Evolutionary conservation across 2,797 vertebrate genomes (phyloP), one percentile per base, ranked within the genome.

Genomic region (Melanotaenia pygmaea): DNA sequence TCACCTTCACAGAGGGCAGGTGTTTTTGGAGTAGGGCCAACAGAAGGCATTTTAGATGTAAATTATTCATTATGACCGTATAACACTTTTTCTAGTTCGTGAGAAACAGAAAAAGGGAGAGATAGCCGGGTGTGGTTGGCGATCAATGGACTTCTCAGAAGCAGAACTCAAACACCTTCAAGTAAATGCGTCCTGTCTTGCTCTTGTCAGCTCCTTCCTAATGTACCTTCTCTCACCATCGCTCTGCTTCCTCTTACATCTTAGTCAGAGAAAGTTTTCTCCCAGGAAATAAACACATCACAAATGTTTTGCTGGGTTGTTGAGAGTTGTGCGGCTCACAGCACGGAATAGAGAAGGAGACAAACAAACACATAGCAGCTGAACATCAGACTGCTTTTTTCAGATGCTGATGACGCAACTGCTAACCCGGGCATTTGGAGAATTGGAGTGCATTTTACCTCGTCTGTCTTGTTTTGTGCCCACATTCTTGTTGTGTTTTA

Each of bases 141-240:
- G 81, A 94, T 94, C 91, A 89, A 93, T 93, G 77, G 67, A 73
- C 76, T 92, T 93, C 91, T 92, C 79, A 91, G 90, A 92, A 92
- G 59, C 76, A 85, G 83, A 91, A 50, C 75, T 83, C 59, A 81
- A 77, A 82, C 72, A 80, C 64, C 65, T 77, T 66, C 62, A 74
- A 68, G 72, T 75, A 74, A 81, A 83, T 82, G 51, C 63, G 34
- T 67, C 64, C 58, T 66, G 59, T 53, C 37, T 51, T 32, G 24
- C 56, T 32, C 65, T 63, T 12, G 4, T 61, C 64, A 74, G 59
- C 72, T 64, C 32, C n/a, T 51, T 73, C 34, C 64, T 70, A 70
- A 65, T 59, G 56, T 20, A 66, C 34, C 59, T 67, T 28, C 38
- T 47, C 45, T 54, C 30, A 3, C n/a, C 7, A 12, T 24, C 37